Conservation (phyloP, 2,797 vertebrate species). For the Spinibarbus caldwelli region DNA sequence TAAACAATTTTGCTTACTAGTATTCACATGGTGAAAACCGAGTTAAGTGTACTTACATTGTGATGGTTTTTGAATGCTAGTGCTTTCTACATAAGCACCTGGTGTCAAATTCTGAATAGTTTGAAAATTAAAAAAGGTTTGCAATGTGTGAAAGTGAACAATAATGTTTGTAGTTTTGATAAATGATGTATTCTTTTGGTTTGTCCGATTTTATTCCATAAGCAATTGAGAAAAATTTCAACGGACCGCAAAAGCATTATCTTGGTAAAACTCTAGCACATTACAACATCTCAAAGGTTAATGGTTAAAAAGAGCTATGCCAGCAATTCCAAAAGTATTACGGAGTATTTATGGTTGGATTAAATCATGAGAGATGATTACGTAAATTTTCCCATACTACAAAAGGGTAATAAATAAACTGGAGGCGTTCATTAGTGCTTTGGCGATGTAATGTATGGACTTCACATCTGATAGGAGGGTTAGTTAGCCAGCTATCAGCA, state of each 20-base stretch:
- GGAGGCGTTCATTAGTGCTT: constrained; percentile 76
- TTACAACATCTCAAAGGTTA: constrained; percentile 25
- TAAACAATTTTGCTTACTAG: not conserved
- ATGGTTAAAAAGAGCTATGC: constrained; percentile 31
- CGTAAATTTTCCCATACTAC: constrained; percentile 74
- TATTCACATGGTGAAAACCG: not conserved
- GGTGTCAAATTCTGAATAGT: not conserved
- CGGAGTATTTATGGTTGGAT: constrained; percentile 68
- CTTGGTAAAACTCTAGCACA: not conserved
- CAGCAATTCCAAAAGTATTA: constrained; percentile 53
- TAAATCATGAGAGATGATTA: constrained; percentile 74
- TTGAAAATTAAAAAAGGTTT: not conserved
- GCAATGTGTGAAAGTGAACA: not conserved
- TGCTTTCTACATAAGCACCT: not conserved
- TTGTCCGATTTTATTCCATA: not conserved
- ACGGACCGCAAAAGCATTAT: not conserved
- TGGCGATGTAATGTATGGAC: constrained; percentile 74
- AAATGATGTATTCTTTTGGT: not conserved
- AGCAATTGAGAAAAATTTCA: constrained; percentile 2
- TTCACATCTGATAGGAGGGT: constrained; percentile 69
- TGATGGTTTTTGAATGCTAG: not conserved
- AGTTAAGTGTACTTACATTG: not conserved
- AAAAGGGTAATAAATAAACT: constrained; percentile 77
- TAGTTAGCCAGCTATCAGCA: constrained; percentile 68
- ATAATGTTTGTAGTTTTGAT: constrained; percentile 12